Evolutionary conservation across 2,113 vertebrate species (phyloP).

Genomic region (Eptesicus fuscus): DNA sequence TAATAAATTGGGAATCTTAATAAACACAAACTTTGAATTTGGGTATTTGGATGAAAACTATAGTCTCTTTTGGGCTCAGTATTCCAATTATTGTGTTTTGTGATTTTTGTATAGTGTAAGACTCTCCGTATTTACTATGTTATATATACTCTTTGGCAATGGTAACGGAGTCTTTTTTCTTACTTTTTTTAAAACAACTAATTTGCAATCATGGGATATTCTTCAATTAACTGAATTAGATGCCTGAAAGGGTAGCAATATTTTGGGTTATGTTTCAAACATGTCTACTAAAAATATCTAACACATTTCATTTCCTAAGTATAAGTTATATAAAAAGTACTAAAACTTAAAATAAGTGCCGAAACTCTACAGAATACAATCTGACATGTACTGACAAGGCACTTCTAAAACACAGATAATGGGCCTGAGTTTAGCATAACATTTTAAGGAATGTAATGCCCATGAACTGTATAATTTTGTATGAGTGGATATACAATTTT

Average conservation of each 20-base stretch:
- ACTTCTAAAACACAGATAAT: neutral
- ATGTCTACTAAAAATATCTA: neutral
- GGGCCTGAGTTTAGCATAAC: neutral
- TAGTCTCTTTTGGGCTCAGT: neutral
- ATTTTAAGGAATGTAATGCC: conserved; percentile 4
- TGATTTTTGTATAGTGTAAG: neutral
- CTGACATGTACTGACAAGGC: neutral
- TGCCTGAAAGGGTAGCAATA: neutral
- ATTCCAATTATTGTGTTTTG: neutral
- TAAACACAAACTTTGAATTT: neutral
- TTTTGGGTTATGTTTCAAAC: neutral
- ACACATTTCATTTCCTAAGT: neutral
- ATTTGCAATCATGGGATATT: conserved; percentile 5
- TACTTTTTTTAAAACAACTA: neutral
- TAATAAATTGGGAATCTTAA: neutral
- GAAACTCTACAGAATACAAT: neutral
- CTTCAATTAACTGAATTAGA: neutral
- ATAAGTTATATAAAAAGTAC: neutral
- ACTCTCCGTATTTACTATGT: neutral
- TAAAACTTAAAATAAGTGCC: conserved; percentile 32
- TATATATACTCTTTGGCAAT: neutral
- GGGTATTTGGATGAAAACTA: neutral
- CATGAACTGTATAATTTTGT: neutral
- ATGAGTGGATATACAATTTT: neutral
- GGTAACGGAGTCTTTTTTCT: neutral